A percentile compares a stretch with the other conserved stretches of the same genome.
Conservation (phyloP, 1,140 invertebrate species). For the Cataglyphis hispanica region DNA sequence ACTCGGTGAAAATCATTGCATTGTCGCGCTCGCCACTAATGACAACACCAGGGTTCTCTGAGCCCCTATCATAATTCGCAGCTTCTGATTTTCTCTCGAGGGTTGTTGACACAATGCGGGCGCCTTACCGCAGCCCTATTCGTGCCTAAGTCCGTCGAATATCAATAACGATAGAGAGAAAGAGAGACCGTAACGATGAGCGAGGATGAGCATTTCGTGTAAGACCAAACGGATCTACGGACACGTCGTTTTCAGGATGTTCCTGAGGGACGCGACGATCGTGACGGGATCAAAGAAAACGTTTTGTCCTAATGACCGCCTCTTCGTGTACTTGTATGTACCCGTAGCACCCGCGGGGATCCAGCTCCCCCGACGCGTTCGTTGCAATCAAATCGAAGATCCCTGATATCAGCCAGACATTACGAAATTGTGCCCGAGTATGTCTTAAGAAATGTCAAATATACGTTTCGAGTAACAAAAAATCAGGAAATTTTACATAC, state of each 20-base stretch:
- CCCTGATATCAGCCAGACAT: constrained; percentile 40
- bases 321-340: constrained; percentile 35
- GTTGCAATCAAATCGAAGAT: constrained; percentile 69
- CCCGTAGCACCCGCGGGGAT: constrained; percentile 65
- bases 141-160: constrained; percentile 80
- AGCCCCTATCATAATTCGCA: constrained; percentile 83
- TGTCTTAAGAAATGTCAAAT: background rate
- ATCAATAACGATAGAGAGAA: constrained; percentile 77
- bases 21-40: constrained; percentile 73
- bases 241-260: constrained; percentile 66
- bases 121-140: constrained; percentile 81
- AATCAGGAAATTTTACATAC: background rate
- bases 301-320: constrained; percentile 77
- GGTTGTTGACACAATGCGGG: constrained; percentile 83
- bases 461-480: background rate
- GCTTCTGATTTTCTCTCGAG: constrained; percentile 82
- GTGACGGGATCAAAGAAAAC: constrained; percentile 81
- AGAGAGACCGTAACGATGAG: constrained; percentile 58
- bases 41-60: constrained; percentile 79
- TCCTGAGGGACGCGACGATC: constrained; percentile 71
- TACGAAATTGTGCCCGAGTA: constrained; percentile 35
- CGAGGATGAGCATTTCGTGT: constrained; percentile 58
- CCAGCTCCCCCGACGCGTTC: constrained; percentile 12
- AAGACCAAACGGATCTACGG: constrained; percentile 62
- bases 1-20: constrained; percentile 65